Base-by-base conservation (phyloP, 1,140 invertebrate genomes). In the Gonioctena quinquepunctata region DNA sequence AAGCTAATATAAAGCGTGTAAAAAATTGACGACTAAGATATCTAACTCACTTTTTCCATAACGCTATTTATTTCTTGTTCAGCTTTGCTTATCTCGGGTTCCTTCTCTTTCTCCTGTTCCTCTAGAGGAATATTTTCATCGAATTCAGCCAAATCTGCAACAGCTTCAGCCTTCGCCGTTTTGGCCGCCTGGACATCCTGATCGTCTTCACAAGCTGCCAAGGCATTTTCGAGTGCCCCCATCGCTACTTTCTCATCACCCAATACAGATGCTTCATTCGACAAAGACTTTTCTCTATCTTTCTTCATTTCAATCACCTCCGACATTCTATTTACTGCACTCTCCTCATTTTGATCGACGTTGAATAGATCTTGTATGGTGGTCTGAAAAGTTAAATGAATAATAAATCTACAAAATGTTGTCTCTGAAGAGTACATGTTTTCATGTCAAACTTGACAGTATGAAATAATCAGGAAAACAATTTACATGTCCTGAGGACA, bases 91-190 rank as follows among this genome's bases (percentile, higher is more conserved):
- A 91, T 82, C 81, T 93, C 89, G 49, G 88, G 82, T 28, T 87
- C 86, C 27, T 84, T 84, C 49, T 62, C 85, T 42, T 42, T 42
- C 33, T 42, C 33, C 16, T 88, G 87, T 7, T 92, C 91, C 49
- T 93, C 92, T 54, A 96, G 87, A n/a, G 96, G 95, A 85, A 97
- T 95, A 79, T 91, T 94, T 85, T 99, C 97, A 86, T 99, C 96
- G 85, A 98, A 99, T 84, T 98, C 96, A 0, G 94, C 96, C 68
- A 98, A 85, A 82, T 98, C 96, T 11, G 94, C 96, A 50, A 93
- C 94, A 68, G 93, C 94, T 85, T 99, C 97, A 2, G 95, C 95
- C 77, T 94, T 93, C 0, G 95, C 96, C 4, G 90, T 94, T 81
- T 90, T 90, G 1, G 96, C 95, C 5, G 96, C 97, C 69, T 92